Percentiles rank a stretch among this genome's conserved stretches.
phyloP scores from a whole-genome alignment of 2,113 vertebrate genomes.

The Odontesthes bonariensis region DNA sequence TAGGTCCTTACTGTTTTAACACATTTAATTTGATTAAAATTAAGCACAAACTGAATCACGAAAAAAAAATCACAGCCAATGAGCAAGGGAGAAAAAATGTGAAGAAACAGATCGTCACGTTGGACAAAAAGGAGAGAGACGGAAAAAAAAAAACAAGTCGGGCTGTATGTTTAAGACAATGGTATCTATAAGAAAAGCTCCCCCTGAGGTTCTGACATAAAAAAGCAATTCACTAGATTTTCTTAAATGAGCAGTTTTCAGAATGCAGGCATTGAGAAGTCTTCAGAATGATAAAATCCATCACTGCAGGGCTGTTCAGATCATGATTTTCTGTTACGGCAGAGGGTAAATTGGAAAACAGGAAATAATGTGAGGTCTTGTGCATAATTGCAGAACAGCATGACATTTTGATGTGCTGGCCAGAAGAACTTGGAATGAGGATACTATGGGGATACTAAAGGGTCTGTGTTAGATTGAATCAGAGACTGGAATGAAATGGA shows the following conservation, averaged over 20 bases:
- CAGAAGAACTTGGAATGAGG: neutral
- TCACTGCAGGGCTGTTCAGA: constrained; percentile 26
- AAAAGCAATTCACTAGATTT: constrained; percentile 55
- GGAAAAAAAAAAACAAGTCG: constrained; percentile 36
- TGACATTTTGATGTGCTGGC: neutral
- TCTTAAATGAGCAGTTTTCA: constrained; percentile 52
- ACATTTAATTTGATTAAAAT: constrained; percentile 7
- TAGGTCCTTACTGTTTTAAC: neutral
- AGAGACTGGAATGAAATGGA: neutral
- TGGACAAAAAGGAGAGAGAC: constrained; percentile 24
- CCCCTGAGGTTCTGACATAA: constrained; percentile 46
- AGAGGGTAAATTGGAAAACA: constrained; percentile 19
- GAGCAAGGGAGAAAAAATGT: neutral
- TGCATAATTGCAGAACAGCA: constrained; percentile 7
- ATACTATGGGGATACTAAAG: neutral
- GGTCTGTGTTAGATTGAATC: neutral
- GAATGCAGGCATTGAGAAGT: constrained; percentile 28
- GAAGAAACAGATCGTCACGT: neutral
- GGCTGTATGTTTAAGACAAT: constrained; percentile 54
- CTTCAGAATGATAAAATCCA: constrained; percentile 29
- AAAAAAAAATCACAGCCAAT: constrained; percentile 1
- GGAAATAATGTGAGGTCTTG: constrained; percentile 10
- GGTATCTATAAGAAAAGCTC: constrained; percentile 39
- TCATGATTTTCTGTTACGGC: constrained; percentile 14
- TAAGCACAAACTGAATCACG: neutral